A percentile compares a stretch with the other conserved stretches of the same genome.
Evolutionary conservation across 1,140 invertebrate genomes (phyloP).

Genomic region (Oreohelix idahoensis): DNA sequence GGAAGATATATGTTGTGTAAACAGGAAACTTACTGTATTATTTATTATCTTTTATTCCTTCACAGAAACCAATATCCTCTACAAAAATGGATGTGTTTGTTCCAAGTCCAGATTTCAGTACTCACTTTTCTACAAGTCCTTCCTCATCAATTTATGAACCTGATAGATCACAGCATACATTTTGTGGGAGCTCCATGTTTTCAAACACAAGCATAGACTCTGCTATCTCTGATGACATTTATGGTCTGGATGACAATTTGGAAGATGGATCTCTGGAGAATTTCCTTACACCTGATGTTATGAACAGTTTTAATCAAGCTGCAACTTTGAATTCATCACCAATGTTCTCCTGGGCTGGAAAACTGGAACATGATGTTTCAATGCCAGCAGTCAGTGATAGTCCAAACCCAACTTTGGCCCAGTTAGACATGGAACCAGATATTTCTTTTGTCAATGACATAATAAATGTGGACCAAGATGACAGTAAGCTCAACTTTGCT

Average conservation of each 20-base stretch:
- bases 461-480: slow-evolving; percentile 4
- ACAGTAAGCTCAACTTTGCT: slow-evolving; percentile 6
- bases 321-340: not conserved
- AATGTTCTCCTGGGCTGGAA: not conserved
- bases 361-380: slow-evolving; percentile 9
- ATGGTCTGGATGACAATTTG: slow-evolving; percentile 26
- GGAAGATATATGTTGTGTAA: not conserved
- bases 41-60: not conserved
- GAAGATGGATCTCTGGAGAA: slow-evolving; percentile 25
- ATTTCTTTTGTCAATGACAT: slow-evolving; percentile 21
- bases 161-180: not conserved
- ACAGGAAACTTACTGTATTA: not conserved
- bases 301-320: slow-evolving; percentile 3
- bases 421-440: slow-evolving; percentile 34
- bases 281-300: slow-evolving; percentile 22
- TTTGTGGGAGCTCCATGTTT: slow-evolving; percentile 1
- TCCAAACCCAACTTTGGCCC: slow-evolving; percentile 22
- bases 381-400: not conserved
- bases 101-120: slow-evolving; percentile 2
- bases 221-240: slow-evolving; percentile 4
- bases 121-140: slow-evolving; percentile 1
- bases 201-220: slow-evolving; percentile 20
- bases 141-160: slow-evolving; percentile 29
- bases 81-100: slow-evolving; percentile 36
- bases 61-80: not conserved